Evolutionary conservation across 2,797 vertebrate genomes (phyloP).

Genomic region (Acanthornis magna): DNA sequence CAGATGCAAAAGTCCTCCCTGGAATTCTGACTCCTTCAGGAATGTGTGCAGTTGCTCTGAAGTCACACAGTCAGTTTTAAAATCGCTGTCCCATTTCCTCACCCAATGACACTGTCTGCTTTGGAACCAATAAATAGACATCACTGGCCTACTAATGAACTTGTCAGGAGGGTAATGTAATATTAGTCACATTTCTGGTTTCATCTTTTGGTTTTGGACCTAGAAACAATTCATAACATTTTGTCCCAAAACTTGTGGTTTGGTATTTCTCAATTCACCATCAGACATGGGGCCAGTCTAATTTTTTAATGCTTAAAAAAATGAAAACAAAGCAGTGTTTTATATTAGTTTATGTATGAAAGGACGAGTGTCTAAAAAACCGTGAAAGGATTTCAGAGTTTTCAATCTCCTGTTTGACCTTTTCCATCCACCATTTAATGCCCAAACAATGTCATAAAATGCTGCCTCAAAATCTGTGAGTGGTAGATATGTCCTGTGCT

Average conservation of each 20-base stretch:
- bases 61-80: too few species aligned
- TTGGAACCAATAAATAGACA: too few species aligned
- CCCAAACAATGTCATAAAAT: background rate
- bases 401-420: background rate
- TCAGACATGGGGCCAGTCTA: background rate
- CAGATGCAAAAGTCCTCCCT: too few species aligned
- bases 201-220: background rate
- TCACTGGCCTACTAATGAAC: background rate
- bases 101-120: too few species aligned
- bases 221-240: background rate
- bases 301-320: background rate
- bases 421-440: background rate
- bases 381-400: background rate
- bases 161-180: background rate
- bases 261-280: background rate
- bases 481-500: background rate
- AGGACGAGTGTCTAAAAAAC: background rate
- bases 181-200: background rate
- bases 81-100: too few species aligned
- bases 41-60: too few species aligned
- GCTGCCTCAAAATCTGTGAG: background rate
- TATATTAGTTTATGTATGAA: background rate
- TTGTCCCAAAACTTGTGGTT: background rate
- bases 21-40: too few species aligned
- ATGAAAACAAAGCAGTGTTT: accelerated